These are phyloP conservation scores for Rhincodon typus DNA, from an alignment of 2,797 vertebrate genomes.

Conservation along the genomic window DNA sequence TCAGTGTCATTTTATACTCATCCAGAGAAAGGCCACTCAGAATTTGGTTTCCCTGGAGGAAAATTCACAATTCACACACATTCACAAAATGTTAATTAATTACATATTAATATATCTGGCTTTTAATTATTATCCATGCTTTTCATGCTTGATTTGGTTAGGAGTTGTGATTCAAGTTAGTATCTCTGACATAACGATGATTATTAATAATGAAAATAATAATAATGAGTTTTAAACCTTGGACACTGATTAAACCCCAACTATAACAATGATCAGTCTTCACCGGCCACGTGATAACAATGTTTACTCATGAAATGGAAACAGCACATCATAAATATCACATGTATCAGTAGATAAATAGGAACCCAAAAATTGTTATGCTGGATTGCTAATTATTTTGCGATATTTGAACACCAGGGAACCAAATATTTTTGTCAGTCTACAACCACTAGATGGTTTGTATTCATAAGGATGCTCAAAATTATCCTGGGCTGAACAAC, in stretches of 20 bases:
- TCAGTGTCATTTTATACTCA: slow-evolving; percentile 85
- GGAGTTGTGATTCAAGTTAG: not conserved
- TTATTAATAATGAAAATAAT: not conserved
- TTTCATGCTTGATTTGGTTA: not conserved
- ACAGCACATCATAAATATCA: not conserved
- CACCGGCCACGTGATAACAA: not conserved
- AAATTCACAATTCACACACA: slow-evolving; percentile 20
- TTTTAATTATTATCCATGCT: not conserved
- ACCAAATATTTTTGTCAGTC: not conserved
- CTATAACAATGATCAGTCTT: not conserved
- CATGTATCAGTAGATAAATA: not conserved
- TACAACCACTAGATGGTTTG: not conserved
- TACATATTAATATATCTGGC: not conserved
- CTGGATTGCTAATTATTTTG: not conserved
- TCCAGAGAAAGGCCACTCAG: slow-evolving; percentile 85
- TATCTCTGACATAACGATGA: not conserved
- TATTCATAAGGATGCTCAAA: not conserved
- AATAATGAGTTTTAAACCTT: not conserved
- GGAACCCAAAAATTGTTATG: not conserved
- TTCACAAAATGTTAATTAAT: not conserved
- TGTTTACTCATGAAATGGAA: not conserved
- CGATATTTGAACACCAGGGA: not conserved
- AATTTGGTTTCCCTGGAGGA: slow-evolving; percentile 85
- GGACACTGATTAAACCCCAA: not conserved
- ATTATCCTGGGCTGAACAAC: not conserved